Base-by-base conservation (phyloP, 1,140 invertebrate genomes). In the Musca domestica region DNA sequence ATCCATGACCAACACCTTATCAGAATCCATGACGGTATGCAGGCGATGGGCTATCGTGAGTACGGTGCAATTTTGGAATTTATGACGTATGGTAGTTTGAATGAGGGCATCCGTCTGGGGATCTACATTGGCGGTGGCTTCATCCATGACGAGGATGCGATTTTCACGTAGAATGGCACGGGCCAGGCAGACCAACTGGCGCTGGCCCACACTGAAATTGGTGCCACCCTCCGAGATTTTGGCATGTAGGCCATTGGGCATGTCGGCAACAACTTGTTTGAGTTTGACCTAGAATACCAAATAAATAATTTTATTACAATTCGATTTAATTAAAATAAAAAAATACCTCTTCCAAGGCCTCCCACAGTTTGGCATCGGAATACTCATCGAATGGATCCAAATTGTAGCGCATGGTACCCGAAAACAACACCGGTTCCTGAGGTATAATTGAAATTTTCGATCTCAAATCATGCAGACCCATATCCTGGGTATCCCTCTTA, bases 1-100 rank as follows among this genome's bases (percentile, higher is more conserved):
- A 75, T 89, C 86, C 83, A 90, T 86, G 2, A 89, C 88, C 61
- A 89, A 72, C 6, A 88, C 81, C 70, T 84, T 83, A 73, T 86
- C 84, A 20, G 83, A 86, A 71, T 90, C 88, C 83, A 95, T 86
- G 15, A 94, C 89, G 3, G 92, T 94, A 75, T 92, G 88, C 19
- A 94, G 81, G 66, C 91, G 86, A 83, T 96, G 93, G 27, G 93
- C 93, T 68, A 95, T 92, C 0, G 92, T 93, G 5, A 96, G 84
- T 22, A 95, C 91, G 3, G 94, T 95, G 73, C 90, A 92, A 23
- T 90, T 82, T 23, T 83, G 80, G 75, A 92, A 92, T 78, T 90
- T 91, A 56, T 83, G 86, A 68, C 88, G 83, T 66, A 92, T 90
- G 19, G 90, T 91, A 15, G 85, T 82, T 77, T 92, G 90, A 71